Evolutionary conservation across 2,113 vertebrate species (phyloP), one percentile per base, ranked within the genome.

Genomic region (Trogon melanurus): DNA sequence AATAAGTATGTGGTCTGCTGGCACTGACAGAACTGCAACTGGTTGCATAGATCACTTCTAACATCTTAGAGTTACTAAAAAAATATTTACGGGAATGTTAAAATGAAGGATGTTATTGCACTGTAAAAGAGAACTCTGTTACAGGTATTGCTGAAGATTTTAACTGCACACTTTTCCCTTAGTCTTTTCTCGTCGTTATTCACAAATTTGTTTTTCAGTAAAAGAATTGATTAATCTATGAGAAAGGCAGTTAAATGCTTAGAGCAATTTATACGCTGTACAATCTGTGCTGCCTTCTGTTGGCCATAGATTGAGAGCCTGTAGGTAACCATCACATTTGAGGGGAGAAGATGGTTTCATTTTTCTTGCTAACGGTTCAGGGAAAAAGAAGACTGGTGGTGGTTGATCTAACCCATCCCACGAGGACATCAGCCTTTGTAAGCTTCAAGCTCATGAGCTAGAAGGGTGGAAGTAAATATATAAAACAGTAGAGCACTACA

Each of bases 191-290:
- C 50, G 50, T 75, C 36, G 34, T 70, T 50, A 64, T 34, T 85
- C 53, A 47, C 51, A 83, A 70, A 78, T 92, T 16, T 79, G 26
- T 26, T 88, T 93, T 94, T 88, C 51, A 94, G 34, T 85, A 61
- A 76, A 82, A 93, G 27, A 85, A 85, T 57, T 79, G 36, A 89
- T 91, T 79, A 22, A 50, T 53, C 62, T 89, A 21, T 91, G 45
- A 79, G 34, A 80, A 93, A 94, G 56, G 27, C 30, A 67, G 51
- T 91, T 79, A 61, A 91, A 85, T 72, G 45, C 79, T 86, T 85
- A 61, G 44, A 83, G 32, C 70, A 73, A 38, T 93, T 90, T 87
- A 69, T 23, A 92, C 41, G 41, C 48, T 78, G 71, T 80, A 61
- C 70, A 79, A 8, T 56, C 38, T 61, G 38, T 89, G 57, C 53